phyloP scores from a whole-genome alignment of 1,140 invertebrate genomes.

The Rhagoletis zephyria region DNA sequence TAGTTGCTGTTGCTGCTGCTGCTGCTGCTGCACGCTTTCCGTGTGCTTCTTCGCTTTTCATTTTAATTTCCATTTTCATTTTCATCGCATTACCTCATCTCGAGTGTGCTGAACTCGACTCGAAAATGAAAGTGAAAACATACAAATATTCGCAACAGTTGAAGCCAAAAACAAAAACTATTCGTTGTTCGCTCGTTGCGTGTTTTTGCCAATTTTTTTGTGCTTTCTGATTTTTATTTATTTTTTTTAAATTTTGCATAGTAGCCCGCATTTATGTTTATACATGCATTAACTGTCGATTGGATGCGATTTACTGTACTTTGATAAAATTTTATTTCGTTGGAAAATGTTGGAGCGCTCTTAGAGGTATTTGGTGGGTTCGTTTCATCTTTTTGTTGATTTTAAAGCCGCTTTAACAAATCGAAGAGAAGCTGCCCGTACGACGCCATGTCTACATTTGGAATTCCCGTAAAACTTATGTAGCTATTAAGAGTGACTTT shows the following conservation, averaged over 20 bases:
- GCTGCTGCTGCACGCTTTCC: neutral
- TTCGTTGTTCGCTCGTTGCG: neutral
- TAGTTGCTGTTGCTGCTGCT: neutral
- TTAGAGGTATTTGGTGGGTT: too few relatives aligned
- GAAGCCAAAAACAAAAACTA: neutral
- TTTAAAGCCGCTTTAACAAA: too few relatives aligned
- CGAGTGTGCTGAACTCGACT: constrained; percentile 36
- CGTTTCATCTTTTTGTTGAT: too few relatives aligned
- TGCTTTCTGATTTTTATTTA: neutral
- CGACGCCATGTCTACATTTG: too few relatives aligned
- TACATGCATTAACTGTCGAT: neutral
- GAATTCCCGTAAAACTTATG: too few relatives aligned
- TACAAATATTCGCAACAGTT: neutral
- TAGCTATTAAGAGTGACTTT: too few relatives aligned
- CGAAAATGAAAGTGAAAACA: constrained; percentile 42
- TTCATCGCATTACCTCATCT: constrained; percentile 45
- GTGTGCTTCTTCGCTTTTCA: neutral
- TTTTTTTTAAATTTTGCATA: neutral
- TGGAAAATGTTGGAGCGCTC: neutral
- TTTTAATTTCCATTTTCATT: neutral
- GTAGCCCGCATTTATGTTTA: neutral
- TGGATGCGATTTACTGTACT: neutral
- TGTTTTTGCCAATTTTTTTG: constrained; percentile 9
- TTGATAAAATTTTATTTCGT: neutral
- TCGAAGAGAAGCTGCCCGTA: too few relatives aligned